Evolutionary conservation across 2,888 invertebrate species (phyloP).

Genomic region (Cybosia mesomella): DNA sequence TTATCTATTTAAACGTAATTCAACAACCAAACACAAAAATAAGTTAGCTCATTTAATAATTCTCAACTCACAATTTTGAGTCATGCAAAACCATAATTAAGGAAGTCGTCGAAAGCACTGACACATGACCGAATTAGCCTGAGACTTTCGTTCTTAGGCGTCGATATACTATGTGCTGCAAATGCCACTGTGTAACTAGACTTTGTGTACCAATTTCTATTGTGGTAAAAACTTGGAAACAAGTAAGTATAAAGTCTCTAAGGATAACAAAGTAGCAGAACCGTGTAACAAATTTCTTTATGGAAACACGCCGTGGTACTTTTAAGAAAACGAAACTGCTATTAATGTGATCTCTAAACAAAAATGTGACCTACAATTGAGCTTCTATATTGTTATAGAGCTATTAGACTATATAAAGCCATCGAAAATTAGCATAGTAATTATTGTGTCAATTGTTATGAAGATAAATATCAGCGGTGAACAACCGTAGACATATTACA

Average conservation of each 20-base stretch:
- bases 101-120: neutral
- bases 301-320: conserved; percentile 8
- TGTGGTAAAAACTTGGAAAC: neutral
- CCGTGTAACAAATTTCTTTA: neutral
- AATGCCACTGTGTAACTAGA: neutral
- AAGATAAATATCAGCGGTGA: conserved; percentile 1
- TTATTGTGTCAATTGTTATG: conserved; percentile 62
- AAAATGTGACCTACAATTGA: conserved; percentile 31
- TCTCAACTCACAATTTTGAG: neutral
- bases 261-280: neutral
- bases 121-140: neutral
- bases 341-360: conserved; percentile 25
- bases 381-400: conserved; percentile 34
- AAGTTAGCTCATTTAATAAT: neutral
- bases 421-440: conserved; percentile 54
- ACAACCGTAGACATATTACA: conserved; percentile 7
- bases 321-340: conserved; percentile 9
- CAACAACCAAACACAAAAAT: neutral
- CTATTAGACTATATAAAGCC: conserved; percentile 42
- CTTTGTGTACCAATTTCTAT: neutral
- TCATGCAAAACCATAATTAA: neutral
- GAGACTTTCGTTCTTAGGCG: neutral
- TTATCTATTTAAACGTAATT: neutral
- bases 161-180: neutral
- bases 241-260: neutral